phyloP scores from a whole-genome alignment of 2,797 vertebrate genomes.

The Stomatorhinus walkeri region DNA sequence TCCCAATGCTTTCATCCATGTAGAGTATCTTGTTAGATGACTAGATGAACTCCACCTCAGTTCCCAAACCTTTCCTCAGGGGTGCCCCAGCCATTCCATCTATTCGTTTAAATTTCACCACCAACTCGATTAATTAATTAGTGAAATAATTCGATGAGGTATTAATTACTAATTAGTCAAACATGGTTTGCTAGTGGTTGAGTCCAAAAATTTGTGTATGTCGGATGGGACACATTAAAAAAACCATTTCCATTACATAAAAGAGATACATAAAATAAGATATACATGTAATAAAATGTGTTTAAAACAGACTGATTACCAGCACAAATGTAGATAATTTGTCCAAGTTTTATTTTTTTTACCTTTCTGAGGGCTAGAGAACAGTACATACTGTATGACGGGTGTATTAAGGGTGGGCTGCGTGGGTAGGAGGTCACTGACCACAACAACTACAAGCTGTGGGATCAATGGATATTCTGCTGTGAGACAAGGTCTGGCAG shows the following conservation, averaged over 20 bases:
- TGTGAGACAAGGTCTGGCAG: neutral
- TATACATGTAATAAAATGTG: neutral
- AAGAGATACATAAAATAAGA: neutral
- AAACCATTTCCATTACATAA: neutral
- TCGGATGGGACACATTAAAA: neutral
- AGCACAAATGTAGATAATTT: neutral
- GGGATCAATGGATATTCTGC: neutral
- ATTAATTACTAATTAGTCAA: neutral
- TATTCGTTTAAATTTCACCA: neutral
- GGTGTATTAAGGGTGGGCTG: neutral
- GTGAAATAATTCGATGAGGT: neutral
- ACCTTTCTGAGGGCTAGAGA: neutral
- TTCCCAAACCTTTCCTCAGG: neutral
- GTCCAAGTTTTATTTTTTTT: neutral
- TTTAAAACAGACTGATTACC: neutral
- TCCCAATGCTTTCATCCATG: neutral
- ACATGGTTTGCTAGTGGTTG: neutral
- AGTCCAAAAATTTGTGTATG: neutral
- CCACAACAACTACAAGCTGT: neutral
- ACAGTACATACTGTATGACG: neutral
- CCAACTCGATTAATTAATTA: neutral
- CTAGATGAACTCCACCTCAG: neutral
- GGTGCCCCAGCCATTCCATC: neutral
- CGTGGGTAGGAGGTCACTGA: neutral
- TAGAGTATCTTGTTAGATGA: neutral